phyloP scores from a whole-genome alignment of 2,888 invertebrate species.

The Allolobophora icterica region DNA sequence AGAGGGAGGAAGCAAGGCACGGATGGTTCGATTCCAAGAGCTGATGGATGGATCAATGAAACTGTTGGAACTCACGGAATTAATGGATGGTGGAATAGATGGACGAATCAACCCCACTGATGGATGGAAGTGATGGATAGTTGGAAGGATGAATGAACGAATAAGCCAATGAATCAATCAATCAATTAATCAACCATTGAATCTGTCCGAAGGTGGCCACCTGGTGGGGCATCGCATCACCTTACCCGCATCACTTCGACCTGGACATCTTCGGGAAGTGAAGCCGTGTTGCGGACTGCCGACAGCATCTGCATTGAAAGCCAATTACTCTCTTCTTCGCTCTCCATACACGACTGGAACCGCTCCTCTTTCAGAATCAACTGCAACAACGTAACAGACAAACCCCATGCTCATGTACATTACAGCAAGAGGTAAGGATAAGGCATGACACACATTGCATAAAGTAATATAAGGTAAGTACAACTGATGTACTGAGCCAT shows the following conservation, averaged over 20 bases:
- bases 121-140: too few relatives aligned
- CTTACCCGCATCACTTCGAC: slow-evolving; percentile 74
- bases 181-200: too few relatives aligned
- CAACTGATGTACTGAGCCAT: too few relatives aligned
- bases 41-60: neutral
- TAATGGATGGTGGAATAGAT: too few relatives aligned
- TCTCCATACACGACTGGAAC: slow-evolving; percentile 82
- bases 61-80: too few relatives aligned
- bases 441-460: neutral
- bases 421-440: neutral
- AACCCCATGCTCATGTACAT: neutral
- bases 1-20: too few relatives aligned
- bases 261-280: slow-evolving; percentile 85
- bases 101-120: too few relatives aligned
- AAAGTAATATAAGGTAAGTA: neutral
- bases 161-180: too few relatives aligned
- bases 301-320: slow-evolving; percentile 87
- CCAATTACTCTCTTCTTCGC: slow-evolving; percentile 90
- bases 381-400: slow-evolving; percentile 66
- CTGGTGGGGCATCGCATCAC: neutral
- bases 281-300: slow-evolving; percentile 80
- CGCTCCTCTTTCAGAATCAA: slow-evolving; percentile 88
- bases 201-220: too few relatives aligned
- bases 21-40: neutral
- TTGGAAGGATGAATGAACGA: too few relatives aligned